Conservation (phyloP, 2,113 vertebrate species). For the Oxyruncus cristatus region DNA sequence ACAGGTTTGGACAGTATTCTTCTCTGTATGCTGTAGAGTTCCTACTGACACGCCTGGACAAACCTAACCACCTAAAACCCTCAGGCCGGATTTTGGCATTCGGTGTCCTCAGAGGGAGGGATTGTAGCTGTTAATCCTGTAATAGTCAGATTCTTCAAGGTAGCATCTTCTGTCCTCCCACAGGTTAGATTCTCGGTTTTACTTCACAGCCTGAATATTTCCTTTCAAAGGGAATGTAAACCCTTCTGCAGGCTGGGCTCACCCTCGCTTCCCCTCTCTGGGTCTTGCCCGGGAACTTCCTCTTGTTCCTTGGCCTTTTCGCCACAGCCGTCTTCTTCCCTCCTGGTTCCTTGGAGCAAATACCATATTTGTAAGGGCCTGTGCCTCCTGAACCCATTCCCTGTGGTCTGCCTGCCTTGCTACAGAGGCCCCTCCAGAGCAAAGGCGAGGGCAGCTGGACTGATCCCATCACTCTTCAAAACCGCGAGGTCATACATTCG, state of each 20-base stretch:
- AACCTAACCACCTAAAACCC: conserved; percentile 20
- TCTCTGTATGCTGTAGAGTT: not conserved
- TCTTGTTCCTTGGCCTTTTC: not conserved
- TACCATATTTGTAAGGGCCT: not conserved
- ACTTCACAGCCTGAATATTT: conserved; percentile 3
- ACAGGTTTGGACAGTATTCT: conserved; percentile 47
- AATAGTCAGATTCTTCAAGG: conserved; percentile 57
- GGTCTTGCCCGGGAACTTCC: not conserved
- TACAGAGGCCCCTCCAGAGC: not conserved
- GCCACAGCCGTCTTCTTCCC: not conserved
- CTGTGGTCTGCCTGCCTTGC: not conserved
- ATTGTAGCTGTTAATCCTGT: conserved; percentile 54
- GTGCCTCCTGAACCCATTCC: not conserved
- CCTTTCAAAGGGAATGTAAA: not conserved
- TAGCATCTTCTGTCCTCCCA: conserved; percentile 52
- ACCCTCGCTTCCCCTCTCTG: not conserved
- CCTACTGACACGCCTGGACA: conserved; percentile 33
- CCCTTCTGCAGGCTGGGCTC: not conserved
- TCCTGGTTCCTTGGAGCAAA: not conserved
- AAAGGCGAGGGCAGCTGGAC: not conserved
- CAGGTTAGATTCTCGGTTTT: not conserved
- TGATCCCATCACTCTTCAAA: not conserved
- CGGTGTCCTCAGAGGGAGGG: conserved; percentile 19
- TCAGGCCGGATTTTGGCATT: conserved; percentile 21
- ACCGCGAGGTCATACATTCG: fast-evolving